phyloP scores from a whole-genome alignment of 2,888 invertebrate genomes.

The Malachius bipustulatus region DNA sequence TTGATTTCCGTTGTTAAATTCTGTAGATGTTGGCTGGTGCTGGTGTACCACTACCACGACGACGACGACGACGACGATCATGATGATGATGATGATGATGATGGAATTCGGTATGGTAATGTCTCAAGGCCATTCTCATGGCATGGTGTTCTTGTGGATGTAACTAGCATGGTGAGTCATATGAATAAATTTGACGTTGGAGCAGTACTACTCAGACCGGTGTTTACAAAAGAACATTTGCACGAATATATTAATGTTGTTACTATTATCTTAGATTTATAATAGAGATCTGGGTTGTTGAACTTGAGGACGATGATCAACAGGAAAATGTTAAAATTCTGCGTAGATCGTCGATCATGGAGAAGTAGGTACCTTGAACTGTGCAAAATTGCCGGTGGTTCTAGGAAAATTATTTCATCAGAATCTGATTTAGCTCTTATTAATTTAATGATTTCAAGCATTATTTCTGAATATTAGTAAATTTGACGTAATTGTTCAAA shows the following conservation, averaged over 20 bases:
- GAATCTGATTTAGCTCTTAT: too few species aligned
- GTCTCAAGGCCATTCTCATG: conserved; percentile 3
- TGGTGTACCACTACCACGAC: too few species aligned
- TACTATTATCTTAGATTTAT: conserved; percentile 2
- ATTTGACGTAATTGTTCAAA: too few species aligned
- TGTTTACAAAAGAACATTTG: too few species aligned
- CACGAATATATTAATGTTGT: too few species aligned
- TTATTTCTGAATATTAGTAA: too few species aligned
- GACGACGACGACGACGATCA: too few species aligned
- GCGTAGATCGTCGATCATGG: conserved; percentile 2
- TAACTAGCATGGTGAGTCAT: background rate
- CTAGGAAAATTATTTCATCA: too few species aligned
- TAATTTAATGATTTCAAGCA: too few species aligned
- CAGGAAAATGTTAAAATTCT: conserved; percentile 3
- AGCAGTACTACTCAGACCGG: too few species aligned
- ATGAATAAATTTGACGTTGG: background rate
- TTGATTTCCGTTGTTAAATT: conserved; percentile 2
- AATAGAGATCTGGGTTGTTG: background rate
- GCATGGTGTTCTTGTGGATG: background rate
- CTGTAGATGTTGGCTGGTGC: background rate
- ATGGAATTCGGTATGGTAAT: too few species aligned
- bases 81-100: conserved; percentile 1
- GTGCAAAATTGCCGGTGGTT: too few species aligned
- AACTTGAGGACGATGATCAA: background rate
- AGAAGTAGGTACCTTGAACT: conserved; percentile 3